Evolutionary conservation across 1,140 invertebrate species (phyloP), one percentile per base, ranked within the genome.

Genomic region (Listronotus oregonensis): DNA sequence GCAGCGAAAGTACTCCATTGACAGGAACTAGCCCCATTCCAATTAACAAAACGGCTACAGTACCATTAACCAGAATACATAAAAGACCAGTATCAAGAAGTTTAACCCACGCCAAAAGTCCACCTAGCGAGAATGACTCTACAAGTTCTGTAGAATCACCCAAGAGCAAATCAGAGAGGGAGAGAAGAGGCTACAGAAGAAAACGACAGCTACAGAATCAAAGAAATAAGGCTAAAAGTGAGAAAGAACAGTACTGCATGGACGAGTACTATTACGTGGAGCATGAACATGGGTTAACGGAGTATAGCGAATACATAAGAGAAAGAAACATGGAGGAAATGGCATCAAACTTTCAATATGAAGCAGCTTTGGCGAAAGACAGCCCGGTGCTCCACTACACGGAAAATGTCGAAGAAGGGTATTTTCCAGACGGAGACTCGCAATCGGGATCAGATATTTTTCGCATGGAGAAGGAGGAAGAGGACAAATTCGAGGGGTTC

Each of bases 101-200:
- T 67, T 49, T 77, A 17, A 74, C 75, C 12, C 77, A 78, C 40
- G 71, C 85, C 17, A 86, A 87, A 72, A 87, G 85, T 78, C 86
- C 86, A 17, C 86, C 86, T 0, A 88, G 87, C 74, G 86, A 86
- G 40, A 87, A 88, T 66, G 86, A 87, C 60, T 88, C 87, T 2
- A 86, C 87, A 64, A 88, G 87, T 71, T 87, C 86, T 5, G 76
- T 88, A 50, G 87, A 88, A 67, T 79, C 83, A 82, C 63, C 80
- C 65, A 56, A 84, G 82, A 69, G 82, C 82, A 78, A 86, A 84
- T 82, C 83, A 79, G 15, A 84, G 83, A 69, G 79, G 81, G 67
- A 87, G 80, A 58, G 78, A 73, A 81, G 84, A 34, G 86, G 85
- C 8, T 87, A 86, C 72, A 80, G 87, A 66, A 82, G 86, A 43